A percentile compares a stretch with the other conserved stretches of the same genome.
These are phyloP conservation scores for Platichthys stellatus DNA, from an alignment of 2,113 vertebrate genomes.

Conservation along the genomic window DNA sequence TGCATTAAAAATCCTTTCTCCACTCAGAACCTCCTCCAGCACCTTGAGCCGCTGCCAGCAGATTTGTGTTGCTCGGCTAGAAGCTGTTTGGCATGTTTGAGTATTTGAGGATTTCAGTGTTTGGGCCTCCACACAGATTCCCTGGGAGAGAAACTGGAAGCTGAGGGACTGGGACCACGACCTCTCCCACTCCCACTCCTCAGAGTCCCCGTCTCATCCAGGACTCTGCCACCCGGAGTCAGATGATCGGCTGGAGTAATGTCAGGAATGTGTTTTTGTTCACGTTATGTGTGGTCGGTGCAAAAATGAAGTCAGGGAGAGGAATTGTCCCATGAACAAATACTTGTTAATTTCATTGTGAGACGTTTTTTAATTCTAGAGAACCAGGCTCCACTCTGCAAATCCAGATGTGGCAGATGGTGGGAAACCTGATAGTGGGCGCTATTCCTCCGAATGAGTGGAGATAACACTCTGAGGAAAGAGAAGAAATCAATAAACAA, in stretches of 20 bases:
- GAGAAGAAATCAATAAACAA: neutral
- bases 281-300: too few relatives aligned
- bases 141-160: conserved; percentile 22
- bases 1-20: too few relatives aligned
- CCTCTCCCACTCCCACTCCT: conserved; percentile 49
- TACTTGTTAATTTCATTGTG: neutral
- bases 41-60: too few relatives aligned
- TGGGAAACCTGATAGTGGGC: neutral
- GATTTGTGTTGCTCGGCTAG: too few relatives aligned
- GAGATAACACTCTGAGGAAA: neutral
- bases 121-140: conserved; percentile 22
- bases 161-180: neutral
- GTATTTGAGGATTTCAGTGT: neutral
- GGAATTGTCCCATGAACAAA: too few relatives aligned
- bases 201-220: neutral
- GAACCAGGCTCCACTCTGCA: too few relatives aligned
- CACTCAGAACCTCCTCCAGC: too few relatives aligned
- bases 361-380: neutral
- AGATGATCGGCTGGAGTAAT: conserved; percentile 10
- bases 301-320: too few relatives aligned
- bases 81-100: too few relatives aligned
- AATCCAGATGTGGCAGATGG: neutral
- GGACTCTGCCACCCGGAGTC: neutral
- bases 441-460: neutral
- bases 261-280: neutral